Evolutionary conservation across 2,797 vertebrate species (phyloP), one percentile per base, ranked within the genome.

Genomic region (Calcarius lapponicus): DNA sequence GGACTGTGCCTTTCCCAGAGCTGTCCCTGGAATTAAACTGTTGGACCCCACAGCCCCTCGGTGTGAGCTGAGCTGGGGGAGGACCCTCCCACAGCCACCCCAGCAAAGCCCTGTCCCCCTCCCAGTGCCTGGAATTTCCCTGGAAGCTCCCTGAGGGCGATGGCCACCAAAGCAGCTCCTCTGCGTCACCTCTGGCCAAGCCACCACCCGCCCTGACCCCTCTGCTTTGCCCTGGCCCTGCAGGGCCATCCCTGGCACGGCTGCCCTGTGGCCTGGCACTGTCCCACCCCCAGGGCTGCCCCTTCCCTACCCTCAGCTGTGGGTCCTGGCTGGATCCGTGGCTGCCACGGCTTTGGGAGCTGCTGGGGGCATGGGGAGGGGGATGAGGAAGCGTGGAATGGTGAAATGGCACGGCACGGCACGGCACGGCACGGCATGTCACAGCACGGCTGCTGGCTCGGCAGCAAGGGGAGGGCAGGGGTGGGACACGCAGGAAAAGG

Each of bases 381-480:
- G 48, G 53, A 2, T 7, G 47, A 66, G 74, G 57, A 19, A 7
- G 32, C 4, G 0, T 10, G 36, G 18, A 9, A 1, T 0, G 19
- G 70, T 5, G 62, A 14, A 18, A 3, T 18, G 45, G 32, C 66
- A 43, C 0, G 36, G 69, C 34, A 45, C 7, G 21, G 45, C 0
- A 36, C 9, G n/a, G 66, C 43, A 3, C 2, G 17, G 69, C 53
- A 4, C 1, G 38, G 40, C 78, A 3, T 60, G 87, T 26, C 85
- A 6, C 5, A 0, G 42, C 70, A 28, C 1, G 19, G 50, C 60
- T 2, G 62, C 56, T 1, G 6, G 28, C 29, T 14, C 1, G 1
- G 70, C 54, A 29, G 50, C 51, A 2, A 28, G 47, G 56, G 50
- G 24, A 71, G 80, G 7, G 4, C 78, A 62, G 65, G 93, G 94